Evolutionary conservation across 2,797 vertebrate genomes (phyloP).

Genomic region (Anguilla pacifica): DNA sequence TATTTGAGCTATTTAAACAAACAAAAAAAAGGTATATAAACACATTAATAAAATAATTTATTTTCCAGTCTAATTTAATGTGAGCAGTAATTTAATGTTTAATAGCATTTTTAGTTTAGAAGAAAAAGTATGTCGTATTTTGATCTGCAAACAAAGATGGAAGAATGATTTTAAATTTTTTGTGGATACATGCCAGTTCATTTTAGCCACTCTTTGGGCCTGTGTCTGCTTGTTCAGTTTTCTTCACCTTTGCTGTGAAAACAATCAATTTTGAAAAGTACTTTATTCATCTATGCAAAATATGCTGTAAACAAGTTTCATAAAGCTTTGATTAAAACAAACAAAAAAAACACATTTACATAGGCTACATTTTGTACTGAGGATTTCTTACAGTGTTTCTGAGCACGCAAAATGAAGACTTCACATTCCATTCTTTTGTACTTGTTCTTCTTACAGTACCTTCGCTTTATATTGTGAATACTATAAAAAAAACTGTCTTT

Average conservation of each 20-base stretch:
- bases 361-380: constrained; percentile 54
- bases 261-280: constrained; percentile 50
- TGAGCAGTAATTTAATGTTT: constrained; percentile 33
- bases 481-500: not conserved
- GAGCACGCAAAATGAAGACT: constrained; percentile 15
- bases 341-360: constrained; percentile 69
- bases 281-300: constrained; percentile 74
- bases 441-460: constrained; percentile 14
- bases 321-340: constrained; percentile 48
- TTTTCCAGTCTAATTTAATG: constrained; percentile 25
- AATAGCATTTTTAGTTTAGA: not conserved
- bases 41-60: constrained; percentile 23
- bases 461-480: constrained; percentile 20
- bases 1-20: constrained; percentile 37
- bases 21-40: constrained; percentile 33
- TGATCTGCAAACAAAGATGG: not conserved
- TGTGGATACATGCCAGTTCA: not conserved
- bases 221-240: constrained; percentile 15
- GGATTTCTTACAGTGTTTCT: not conserved
- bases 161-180: not conserved
- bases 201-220: not conserved
- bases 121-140: not conserved
- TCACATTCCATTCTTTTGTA: constrained; percentile 26
- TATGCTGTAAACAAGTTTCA: constrained; percentile 69
- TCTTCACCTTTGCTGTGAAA: constrained; percentile 34